Conservation (phyloP, 2,113 vertebrate genomes). For the Nesoenas mayeri region DNA sequence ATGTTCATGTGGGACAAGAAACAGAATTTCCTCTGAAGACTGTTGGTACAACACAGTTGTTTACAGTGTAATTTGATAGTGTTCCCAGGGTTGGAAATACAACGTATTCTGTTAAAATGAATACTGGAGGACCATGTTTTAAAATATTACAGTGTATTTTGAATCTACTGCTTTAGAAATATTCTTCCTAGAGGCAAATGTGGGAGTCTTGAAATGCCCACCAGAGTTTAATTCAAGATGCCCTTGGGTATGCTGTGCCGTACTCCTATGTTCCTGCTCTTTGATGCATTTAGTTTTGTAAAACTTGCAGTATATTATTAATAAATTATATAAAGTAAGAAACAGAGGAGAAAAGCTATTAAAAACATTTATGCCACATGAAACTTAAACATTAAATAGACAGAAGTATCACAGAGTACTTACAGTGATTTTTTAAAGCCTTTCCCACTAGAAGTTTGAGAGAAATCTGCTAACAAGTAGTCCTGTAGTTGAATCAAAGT, state of each 20-base stretch:
- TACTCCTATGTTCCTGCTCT: neutral
- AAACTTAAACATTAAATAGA: neutral
- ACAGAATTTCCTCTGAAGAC: neutral
- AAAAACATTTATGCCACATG: neutral
- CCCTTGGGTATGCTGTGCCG: neutral
- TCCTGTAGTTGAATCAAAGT: neutral
- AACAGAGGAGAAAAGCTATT: neutral
- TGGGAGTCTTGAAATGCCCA: neutral
- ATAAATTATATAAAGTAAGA: conserved; percentile 12
- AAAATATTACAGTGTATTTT: neutral
- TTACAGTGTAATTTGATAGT: neutral
- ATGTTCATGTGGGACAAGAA: neutral
- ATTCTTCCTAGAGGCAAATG: neutral
- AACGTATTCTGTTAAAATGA: neutral
- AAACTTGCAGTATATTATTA: neutral
- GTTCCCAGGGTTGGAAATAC: neutral
- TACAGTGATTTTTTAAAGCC: neutral
- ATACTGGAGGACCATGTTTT: neutral
- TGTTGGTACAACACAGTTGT: neutral
- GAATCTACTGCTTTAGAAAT: neutral
- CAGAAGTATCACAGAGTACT: neutral
- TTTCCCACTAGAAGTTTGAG: neutral
- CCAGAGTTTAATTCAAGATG: neutral
- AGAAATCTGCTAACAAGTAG: neutral
- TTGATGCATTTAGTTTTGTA: neutral